Evolutionary conservation across 2,888 invertebrate species (phyloP).

Genomic region (Torymus auratus): DNA sequence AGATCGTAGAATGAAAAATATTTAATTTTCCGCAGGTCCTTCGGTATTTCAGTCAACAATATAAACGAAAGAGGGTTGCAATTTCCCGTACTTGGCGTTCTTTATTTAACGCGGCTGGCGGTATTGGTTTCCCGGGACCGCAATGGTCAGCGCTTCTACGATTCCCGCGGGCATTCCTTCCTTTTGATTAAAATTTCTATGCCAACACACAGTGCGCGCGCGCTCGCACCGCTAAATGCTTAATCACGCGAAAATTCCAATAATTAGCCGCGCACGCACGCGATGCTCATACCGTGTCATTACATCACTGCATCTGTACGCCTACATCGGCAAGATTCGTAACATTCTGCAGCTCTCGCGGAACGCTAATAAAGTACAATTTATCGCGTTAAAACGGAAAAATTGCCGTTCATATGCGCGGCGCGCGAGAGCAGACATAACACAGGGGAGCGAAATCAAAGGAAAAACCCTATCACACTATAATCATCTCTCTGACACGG

Average conservation of each 20-base stretch:
- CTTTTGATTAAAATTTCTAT: constrained; percentile 28
- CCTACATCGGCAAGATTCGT: no score
- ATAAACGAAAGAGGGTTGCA: no score
- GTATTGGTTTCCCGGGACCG: neutral
- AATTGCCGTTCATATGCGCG: neutral
- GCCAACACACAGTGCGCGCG: neutral
- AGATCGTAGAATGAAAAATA: no score
- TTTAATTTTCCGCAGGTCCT: neutral
- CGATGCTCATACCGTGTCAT: no score
- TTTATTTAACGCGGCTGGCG: no score
- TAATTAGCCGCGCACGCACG: neutral
- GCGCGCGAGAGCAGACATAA: neutral
- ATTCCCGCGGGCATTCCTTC: neutral
- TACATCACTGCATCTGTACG: no score
- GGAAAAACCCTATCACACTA: neutral
- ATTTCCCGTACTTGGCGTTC: no score
- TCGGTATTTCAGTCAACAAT: no score
- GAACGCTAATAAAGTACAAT: constrained; percentile 11
- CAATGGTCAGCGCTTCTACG: neutral
- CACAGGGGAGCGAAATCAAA: no score
- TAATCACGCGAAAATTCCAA: constrained; percentile 24
- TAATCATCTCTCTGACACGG: neutral
- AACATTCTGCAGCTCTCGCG: neutral
- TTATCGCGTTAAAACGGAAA: neutral
- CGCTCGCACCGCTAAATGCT: constrained; percentile 12